Conservation (phyloP, 2,888 invertebrate species). For the Lasioglossum leucozonium region DNA sequence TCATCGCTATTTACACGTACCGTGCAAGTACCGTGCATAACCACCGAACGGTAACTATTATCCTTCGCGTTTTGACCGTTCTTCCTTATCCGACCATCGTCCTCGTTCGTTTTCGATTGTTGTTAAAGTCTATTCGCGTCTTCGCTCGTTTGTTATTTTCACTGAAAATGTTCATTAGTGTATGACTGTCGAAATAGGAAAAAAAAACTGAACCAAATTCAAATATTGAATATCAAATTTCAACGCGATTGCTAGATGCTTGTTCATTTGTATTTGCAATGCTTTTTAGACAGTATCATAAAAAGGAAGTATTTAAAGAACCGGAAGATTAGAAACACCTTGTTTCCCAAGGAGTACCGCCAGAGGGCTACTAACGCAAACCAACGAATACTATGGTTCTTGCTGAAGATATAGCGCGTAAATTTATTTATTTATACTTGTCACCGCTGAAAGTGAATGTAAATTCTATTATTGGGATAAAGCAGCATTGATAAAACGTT, state of each 20-base stretch:
- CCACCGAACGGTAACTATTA: constrained; percentile 24
- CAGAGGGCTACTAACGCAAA: not conserved
- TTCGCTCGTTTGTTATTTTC: not conserved
- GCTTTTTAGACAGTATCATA: not conserved
- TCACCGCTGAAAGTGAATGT: not conserved
- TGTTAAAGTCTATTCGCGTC: not conserved
- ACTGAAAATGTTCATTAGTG: too few relatives aligned
- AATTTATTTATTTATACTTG: not conserved
- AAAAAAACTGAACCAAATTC: not conserved
- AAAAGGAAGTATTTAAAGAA: not conserved
- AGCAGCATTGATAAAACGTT: not conserved
- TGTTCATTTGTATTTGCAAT: not conserved
- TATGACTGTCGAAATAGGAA: not conserved
- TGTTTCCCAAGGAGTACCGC: not conserved
- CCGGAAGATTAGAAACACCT: not conserved
- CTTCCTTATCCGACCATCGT: constrained; percentile 11
- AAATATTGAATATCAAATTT: not conserved
- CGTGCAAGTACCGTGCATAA: not conserved
- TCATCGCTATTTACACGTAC: too few relatives aligned
- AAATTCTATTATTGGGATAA: not conserved
- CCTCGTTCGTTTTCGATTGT: not conserved
- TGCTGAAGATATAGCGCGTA: not conserved
- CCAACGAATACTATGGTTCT: not conserved
- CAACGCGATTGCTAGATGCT: too few relatives aligned
- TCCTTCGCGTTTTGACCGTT: constrained; percentile 14